Percentiles rank a stretch among this genome's conserved stretches.
Evolutionary conservation across 2,113 vertebrate species (phyloP).

Genomic region (Anolis carolinensis): DNA sequence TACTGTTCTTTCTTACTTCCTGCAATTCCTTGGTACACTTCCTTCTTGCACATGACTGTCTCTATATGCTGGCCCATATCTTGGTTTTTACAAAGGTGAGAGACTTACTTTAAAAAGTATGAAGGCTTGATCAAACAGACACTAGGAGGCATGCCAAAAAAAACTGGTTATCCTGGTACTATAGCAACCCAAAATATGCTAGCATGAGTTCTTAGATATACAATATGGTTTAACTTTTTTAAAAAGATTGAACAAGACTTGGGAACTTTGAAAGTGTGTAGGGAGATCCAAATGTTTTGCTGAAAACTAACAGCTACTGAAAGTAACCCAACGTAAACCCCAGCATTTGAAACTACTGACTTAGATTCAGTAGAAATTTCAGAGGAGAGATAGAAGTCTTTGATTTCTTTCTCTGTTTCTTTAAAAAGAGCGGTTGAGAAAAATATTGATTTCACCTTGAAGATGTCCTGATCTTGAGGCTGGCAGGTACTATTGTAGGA

Average conservation of each 20-base stretch:
- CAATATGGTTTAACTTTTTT: not conserved
- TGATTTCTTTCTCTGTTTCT: not conserved
- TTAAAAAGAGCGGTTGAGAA: not conserved
- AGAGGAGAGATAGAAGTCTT: not conserved
- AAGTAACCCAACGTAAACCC: not conserved
- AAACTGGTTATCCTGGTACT: too few relatives aligned
- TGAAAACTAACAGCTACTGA: not conserved
- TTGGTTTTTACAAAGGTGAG: too few relatives aligned
- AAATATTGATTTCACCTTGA: conserved; percentile 21
- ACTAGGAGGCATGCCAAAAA: too few relatives aligned
- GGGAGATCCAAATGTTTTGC: not conserved
- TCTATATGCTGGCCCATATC: too few relatives aligned
- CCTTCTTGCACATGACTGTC: too few relatives aligned
- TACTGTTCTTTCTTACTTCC: too few relatives aligned
- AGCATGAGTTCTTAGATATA: not conserved
- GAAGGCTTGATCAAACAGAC: too few relatives aligned
- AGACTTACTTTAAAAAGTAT: too few relatives aligned
- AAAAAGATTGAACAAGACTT: not conserved
- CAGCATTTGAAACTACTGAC: not conserved
- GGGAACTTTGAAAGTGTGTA: not conserved
- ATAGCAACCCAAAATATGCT: too few relatives aligned
- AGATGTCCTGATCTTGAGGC: not conserved
- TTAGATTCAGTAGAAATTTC: conserved; percentile 12
- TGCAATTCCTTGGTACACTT: too few relatives aligned
- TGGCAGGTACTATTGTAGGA: not conserved